Conservation (phyloP, 2,113 vertebrate species). For the Ardeotis arabs region DNA sequence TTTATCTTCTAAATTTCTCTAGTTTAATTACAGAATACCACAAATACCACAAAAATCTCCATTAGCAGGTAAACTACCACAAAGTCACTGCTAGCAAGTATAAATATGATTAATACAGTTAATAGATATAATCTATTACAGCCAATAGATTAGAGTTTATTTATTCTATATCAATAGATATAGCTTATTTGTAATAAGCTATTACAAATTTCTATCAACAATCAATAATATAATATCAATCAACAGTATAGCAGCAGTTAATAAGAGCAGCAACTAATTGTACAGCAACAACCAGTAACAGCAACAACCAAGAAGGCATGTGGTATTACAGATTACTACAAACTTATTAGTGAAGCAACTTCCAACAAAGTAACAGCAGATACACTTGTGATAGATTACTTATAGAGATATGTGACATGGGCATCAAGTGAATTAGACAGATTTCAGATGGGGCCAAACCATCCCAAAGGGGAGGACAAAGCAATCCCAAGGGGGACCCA, state of each 20-base stretch:
- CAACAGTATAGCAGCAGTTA: not conserved
- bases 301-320: not conserved
- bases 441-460: too few relatives aligned
- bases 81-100: not conserved
- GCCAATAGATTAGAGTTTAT: not conserved
- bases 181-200: not conserved
- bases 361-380: not conserved
- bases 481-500: not conserved
- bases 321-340: not conserved
- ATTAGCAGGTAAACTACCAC: not conserved
- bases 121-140: not conserved
- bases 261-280: not conserved
- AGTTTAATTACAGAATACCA: not conserved
- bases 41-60: not conserved
- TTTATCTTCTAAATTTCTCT: not conserved
- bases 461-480: not conserved
- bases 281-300: not conserved
- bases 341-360: not conserved
- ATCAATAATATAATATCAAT: not conserved
- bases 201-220: not conserved
- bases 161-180: not conserved
- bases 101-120: not conserved
- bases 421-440: not conserved
- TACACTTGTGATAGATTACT: not conserved
- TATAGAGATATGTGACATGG: not conserved